Conservation (phyloP, 2,113 vertebrate species). For the Mustela lutreola region DNA sequence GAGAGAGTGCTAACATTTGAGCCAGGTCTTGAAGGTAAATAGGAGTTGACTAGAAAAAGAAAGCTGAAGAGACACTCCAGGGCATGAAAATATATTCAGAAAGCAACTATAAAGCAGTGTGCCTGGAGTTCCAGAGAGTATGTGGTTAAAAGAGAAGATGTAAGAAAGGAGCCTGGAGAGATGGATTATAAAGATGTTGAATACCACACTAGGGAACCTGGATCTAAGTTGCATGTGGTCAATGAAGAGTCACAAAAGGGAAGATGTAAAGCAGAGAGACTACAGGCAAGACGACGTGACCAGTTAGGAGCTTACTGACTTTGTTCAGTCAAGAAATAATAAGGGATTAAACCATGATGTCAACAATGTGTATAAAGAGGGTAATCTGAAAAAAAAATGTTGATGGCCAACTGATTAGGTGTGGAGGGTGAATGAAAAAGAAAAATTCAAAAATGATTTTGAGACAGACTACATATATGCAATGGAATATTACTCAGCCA, state of each 20-base stretch:
- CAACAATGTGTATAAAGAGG: neutral
- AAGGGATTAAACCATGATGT: conserved; percentile 15
- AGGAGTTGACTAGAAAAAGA: neutral
- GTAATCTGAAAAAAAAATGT: neutral
- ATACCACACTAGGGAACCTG: neutral
- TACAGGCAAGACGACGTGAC: neutral
- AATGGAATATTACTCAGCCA: neutral
- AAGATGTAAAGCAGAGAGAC: neutral
- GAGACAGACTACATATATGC: neutral
- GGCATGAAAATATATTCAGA: neutral
- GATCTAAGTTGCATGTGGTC: neutral
- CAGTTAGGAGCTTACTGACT: neutral
- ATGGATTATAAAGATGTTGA: neutral
- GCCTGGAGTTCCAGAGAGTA: neutral
- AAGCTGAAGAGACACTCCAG: neutral
- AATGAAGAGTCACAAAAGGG: neutral
- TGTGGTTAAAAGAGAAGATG: neutral
- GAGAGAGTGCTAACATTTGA: neutral
- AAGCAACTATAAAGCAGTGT: neutral
- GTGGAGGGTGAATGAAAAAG: neutral
- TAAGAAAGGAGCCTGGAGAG: neutral
- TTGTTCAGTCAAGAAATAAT: neutral
- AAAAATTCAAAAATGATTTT: conserved; percentile 43
- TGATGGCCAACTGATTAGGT: neutral
- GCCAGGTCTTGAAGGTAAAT: neutral